Conservation (phyloP, 2,797 vertebrate genomes). For the Anguilla obscura region DNA sequence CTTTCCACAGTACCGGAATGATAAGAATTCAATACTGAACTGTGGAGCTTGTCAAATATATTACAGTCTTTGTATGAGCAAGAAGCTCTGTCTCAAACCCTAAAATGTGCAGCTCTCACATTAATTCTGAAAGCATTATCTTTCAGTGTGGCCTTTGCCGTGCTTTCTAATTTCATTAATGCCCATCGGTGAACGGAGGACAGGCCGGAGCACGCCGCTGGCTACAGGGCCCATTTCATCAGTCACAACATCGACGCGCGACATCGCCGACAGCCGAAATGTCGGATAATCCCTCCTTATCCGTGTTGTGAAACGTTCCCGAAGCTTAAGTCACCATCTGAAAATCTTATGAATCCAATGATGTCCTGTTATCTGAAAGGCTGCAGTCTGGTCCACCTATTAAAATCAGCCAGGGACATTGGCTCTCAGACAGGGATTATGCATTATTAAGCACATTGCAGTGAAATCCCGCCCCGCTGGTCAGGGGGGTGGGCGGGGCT, state of each 20-base stretch:
- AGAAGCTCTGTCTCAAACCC: background rate
- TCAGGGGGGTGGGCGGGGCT: background rate
- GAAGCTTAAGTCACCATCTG: background rate
- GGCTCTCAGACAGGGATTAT: constrained; percentile 15
- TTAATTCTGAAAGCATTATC: constrained; percentile 32
- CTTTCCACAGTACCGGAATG: constrained; percentile 37
- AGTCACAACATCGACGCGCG: background rate
- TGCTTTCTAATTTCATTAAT: constrained; percentile 64
- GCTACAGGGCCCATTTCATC: background rate
- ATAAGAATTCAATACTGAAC: constrained; percentile 44
- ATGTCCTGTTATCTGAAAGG: background rate
- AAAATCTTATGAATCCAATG: background rate
- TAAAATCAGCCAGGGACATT: background rate
- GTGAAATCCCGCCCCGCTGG: background rate
- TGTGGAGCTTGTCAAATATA: constrained; percentile 19
- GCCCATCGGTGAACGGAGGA: constrained; percentile 34
- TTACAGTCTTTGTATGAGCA: background rate
- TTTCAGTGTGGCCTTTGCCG: constrained; percentile 16
- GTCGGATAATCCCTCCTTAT: background rate
- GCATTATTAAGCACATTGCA: constrained; percentile 2
- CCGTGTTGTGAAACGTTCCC: background rate
- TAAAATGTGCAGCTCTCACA: background rate
- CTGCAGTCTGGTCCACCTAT: background rate
- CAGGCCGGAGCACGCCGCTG: background rate
- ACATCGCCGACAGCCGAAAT: background rate